A percentile compares a stretch with the other conserved stretches of the same genome.
Evolutionary conservation across 2,113 vertebrate species (phyloP).

Genomic region (Edolisoma coerulescens): DNA sequence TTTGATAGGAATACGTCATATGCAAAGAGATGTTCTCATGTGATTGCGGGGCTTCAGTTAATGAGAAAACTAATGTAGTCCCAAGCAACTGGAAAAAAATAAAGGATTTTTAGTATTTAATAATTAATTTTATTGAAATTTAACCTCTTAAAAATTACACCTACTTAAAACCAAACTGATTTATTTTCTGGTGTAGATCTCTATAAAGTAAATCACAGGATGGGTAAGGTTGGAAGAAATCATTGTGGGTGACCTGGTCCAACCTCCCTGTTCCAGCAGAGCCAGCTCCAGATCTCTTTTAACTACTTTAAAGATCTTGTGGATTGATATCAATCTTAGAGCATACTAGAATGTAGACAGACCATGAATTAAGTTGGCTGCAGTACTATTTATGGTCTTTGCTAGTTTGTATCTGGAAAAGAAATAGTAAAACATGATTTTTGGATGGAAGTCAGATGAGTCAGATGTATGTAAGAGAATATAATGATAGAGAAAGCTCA

Average conservation of each 20-base stretch:
- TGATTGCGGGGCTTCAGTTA: not conserved
- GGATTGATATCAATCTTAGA: not conserved
- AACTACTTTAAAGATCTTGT: constrained; percentile 7
- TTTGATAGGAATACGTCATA: not conserved
- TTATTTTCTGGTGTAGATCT: not conserved
- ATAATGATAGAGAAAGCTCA: not conserved
- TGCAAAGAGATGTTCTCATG: not conserved
- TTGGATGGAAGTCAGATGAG: not conserved
- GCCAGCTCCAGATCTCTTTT: not conserved
- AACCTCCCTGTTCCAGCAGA: not conserved
- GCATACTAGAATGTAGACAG: not conserved
- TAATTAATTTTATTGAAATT: not conserved
- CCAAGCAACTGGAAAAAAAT: not conserved
- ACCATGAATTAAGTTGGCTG: constrained; percentile 11
- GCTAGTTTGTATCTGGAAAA: constrained; percentile 30
- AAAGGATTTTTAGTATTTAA: not conserved
- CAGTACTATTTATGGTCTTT: not conserved
- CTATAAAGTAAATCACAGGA: not conserved
- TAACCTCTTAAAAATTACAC: not conserved
- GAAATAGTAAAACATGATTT: not conserved
- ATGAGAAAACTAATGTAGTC: not conserved
- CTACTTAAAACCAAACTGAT: not conserved
- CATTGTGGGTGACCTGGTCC: not conserved
- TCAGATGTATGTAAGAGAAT: not conserved
- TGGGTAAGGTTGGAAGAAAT: not conserved